phyloP scores from a whole-genome alignment of 2,113 vertebrate genomes.

The Galbula dea region DNA sequence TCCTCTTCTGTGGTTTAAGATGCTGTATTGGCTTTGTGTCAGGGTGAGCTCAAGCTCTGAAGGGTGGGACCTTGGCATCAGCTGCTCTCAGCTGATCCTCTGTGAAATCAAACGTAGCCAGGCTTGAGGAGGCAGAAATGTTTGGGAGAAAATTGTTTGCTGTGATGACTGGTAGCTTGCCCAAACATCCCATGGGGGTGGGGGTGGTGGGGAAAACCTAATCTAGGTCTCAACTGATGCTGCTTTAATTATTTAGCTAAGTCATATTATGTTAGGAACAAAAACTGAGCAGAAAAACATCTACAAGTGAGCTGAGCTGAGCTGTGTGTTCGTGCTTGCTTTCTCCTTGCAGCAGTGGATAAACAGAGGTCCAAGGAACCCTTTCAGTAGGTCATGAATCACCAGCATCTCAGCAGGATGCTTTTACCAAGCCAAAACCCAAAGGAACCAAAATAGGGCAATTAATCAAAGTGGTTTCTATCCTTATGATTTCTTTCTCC shows the following conservation, averaged over 20 bases:
- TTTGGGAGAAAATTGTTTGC: neutral
- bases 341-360: constrained; percentile 22
- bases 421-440: constrained; percentile 31
- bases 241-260: constrained; percentile 25
- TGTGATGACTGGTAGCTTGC: neutral
- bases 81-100: neutral
- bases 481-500: constrained; percentile 52
- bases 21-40: neutral
- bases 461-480: constrained; percentile 48
- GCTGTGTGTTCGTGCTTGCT: neutral
- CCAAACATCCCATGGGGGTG: neutral
- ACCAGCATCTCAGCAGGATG: neutral
- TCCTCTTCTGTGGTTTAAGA: neutral
- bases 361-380: constrained; percentile 1
- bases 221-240: neutral
- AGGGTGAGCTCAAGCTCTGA: neutral
- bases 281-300: constrained; percentile 31
- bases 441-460: constrained; percentile 59
- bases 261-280: neutral
- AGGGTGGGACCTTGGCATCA: neutral
- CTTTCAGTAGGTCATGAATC: constrained; percentile 15
- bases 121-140: neutral
- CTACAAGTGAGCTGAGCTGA: constrained; percentile 35
- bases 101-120: neutral
- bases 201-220: no score